phyloP scores from a whole-genome alignment of 2,888 invertebrate species.

The Eupithecia vulgata region DNA sequence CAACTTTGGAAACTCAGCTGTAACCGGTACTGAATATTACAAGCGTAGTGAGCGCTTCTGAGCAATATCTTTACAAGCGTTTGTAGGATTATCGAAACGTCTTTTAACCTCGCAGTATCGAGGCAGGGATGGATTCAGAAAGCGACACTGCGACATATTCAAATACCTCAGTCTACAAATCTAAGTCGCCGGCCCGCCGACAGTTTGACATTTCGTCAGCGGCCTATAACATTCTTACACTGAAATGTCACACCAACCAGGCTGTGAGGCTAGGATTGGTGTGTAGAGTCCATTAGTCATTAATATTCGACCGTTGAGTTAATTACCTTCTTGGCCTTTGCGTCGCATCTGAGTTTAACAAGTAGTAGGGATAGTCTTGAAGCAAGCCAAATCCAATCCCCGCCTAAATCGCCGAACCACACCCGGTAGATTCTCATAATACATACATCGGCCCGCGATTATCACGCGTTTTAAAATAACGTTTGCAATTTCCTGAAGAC shows the following conservation, averaged over 20 bases:
- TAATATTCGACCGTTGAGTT: background rate
- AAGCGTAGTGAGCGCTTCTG: conserved; percentile 35
- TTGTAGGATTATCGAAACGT: conserved; percentile 53
- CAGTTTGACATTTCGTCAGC: background rate
- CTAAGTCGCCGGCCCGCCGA: background rate
- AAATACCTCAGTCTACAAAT: background rate
- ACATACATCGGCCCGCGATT: conserved; percentile 64
- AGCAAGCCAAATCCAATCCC: conserved; percentile 23
- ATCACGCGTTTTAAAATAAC: conserved; percentile 49
- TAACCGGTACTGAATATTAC: conserved; percentile 23
- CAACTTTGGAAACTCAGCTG: conserved; percentile 29
- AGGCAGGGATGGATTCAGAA: conserved; percentile 27
- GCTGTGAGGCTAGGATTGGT: no score
- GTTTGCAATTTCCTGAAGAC: conserved; percentile 50
- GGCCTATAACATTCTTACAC: background rate
- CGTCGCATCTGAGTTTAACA: background rate
- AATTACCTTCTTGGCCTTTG: background rate
- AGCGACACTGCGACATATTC: background rate
- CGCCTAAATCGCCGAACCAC: conserved; percentile 31
- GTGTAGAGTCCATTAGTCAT: background rate
- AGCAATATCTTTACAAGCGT: conserved; percentile 42
- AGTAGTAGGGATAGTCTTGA: background rate
- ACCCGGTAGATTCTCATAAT: conserved; percentile 41
- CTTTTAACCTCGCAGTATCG: conserved; percentile 41
- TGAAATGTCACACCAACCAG: background rate